These are phyloP conservation scores for Coenobita brevimanus DNA, from an alignment of 1,140 invertebrate genomes.

Conservation along the genomic window DNA sequence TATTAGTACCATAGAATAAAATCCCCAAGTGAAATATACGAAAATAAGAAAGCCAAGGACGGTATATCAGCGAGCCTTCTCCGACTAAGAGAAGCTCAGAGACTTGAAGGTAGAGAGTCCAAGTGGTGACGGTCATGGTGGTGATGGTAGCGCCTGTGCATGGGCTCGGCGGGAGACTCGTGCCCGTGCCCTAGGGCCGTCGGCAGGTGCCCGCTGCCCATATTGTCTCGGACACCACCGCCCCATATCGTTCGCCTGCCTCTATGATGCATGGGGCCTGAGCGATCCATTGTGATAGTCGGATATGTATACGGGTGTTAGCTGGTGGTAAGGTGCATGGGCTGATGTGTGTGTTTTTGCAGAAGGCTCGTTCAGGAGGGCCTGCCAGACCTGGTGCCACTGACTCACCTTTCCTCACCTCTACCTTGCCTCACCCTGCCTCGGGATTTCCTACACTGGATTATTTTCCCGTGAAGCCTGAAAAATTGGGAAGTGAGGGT, in stretches of 20 bases:
- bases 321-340: conserved; percentile 59
- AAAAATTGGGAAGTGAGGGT: background rate
- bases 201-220: conserved; percentile 53
- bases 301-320: conserved; percentile 62
- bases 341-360: conserved; percentile 63
- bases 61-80: too few species aligned
- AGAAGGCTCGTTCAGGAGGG: conserved; percentile 57
- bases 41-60: too few species aligned
- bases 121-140: conserved; percentile 22
- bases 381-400: conserved; percentile 19
- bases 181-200: conserved; percentile 57
- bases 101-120: conserved; percentile 18
- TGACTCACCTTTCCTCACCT: background rate
- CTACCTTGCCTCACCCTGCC: background rate
- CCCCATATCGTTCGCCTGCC: conserved; percentile 46
- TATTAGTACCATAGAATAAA: too few species aligned
- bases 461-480: background rate
- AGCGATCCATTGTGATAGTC: conserved; percentile 54
- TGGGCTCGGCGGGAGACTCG: conserved; percentile 52
- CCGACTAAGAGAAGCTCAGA: background rate
- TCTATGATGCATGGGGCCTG: conserved; percentile 54
- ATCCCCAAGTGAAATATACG: too few species aligned
- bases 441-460: background rate
- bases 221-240: conserved; percentile 58
- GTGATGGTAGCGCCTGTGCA: conserved; percentile 30